Evolutionary conservation across 1,140 invertebrate genomes (phyloP), one percentile per base, ranked within the genome.

Genomic region (Orius insidiosus): DNA sequence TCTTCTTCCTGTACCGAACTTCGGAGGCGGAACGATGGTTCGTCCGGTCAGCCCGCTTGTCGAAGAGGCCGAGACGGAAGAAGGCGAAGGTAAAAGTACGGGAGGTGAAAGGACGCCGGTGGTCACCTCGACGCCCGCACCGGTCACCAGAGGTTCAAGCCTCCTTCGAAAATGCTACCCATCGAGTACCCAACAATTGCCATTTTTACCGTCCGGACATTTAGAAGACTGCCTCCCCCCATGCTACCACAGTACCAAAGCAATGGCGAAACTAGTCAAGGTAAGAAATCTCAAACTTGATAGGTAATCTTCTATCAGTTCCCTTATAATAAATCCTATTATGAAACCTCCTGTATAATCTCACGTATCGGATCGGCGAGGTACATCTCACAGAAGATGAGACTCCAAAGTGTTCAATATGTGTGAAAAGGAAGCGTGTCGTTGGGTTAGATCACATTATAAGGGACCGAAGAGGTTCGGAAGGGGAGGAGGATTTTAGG

Each of bases 261-360:
- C 70, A 47, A 70, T 74, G 56, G 62, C 63, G 15, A 68, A 70
- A 48, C 60, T 71, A 1, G 69, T 73, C 45, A 69, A 71, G 64
- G 70, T 72, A 52, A 55, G 58, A 55, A 4, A 19, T 45, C 16
- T 45, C 19, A n/a, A 34, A 45, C n/a, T n/a, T n/a, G 10, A 36
- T 36, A 11, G 9, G 35, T 36, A 36, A 36, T 36, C n/a, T 36
- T 36, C 35, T 11, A 36, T 4, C 3, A 36, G 14, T 5, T 4
- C 14, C 5, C n/a, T 36, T 15, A 10, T 15, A 18, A 18, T 19
- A 48, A 18, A 36, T 3, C 9, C 8, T 11, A 37, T 24, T 33
- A 47, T 19, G 7, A 35, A 18, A 11, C 32, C 30, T 31, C 11
- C 13, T 33, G 41, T 37, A 18, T 35, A 18, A 10, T 18, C 11